Conservation (phyloP, 1,140 invertebrate genomes). For the Zophobas atratus region DNA sequence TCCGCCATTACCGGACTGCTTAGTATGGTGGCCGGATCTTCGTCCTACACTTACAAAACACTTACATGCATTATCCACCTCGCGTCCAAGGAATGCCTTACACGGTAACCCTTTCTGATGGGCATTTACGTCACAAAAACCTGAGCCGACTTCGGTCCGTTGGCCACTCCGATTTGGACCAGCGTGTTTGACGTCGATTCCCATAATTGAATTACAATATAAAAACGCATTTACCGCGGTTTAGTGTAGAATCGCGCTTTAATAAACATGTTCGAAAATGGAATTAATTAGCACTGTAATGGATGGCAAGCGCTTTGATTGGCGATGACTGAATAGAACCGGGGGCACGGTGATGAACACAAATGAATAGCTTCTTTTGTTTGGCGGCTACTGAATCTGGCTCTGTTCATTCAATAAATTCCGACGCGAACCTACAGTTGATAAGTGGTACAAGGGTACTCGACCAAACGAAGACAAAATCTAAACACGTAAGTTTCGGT, state of each 20-base stretch:
- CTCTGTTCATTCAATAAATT: too few relatives aligned
- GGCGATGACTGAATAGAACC: slow-evolving; percentile 15
- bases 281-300: slow-evolving; percentile 55
- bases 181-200: too few relatives aligned
- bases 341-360: too few relatives aligned
- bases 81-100: slow-evolving; percentile 20
- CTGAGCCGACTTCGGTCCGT: too few relatives aligned
- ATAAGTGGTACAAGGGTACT: too few relatives aligned
- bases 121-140: background rate
- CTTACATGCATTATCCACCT: slow-evolving; percentile 53
- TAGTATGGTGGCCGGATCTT: slow-evolving; percentile 51
- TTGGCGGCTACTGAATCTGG: too few relatives aligned
- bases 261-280: slow-evolving; percentile 46
- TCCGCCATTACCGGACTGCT: slow-evolving; percentile 48
- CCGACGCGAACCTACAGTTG: too few relatives aligned
- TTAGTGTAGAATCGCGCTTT: slow-evolving; percentile 3
- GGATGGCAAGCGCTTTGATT: slow-evolving; percentile 53
- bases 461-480: too few relatives aligned
- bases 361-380: too few relatives aligned
- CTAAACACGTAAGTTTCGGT: too few relatives aligned
- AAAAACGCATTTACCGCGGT: slow-evolving; percentile 11
- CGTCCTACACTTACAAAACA: slow-evolving; percentile 53
- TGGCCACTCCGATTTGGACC: too few relatives aligned
- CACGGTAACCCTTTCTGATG: slow-evolving; percentile 14
- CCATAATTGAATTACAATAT: slow-evolving; percentile 26